Base-by-base conservation (phyloP, 2,888 invertebrate species). In the Eupithecia inturbata region DNA sequence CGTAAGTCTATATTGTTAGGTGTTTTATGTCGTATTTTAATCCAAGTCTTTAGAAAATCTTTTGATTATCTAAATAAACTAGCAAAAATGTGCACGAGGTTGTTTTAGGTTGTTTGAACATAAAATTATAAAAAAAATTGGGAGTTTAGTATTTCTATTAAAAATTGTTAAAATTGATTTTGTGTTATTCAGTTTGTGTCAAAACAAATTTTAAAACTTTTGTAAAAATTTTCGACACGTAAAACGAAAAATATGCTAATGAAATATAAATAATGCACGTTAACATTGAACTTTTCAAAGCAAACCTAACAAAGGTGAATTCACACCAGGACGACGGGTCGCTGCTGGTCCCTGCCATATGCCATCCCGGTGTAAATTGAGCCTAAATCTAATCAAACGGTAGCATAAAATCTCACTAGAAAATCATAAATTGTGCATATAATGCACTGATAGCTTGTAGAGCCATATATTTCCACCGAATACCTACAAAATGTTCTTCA, bases 391-490 rank as follows among this genome's bases (percentile, higher is more conserved):
- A 26, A 14, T 14, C 1, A 57, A 57, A 57, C 57, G 14, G 53
- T 10, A 53, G 53, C 53, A 22, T 53, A 53, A 22, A 53, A 57
- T 26, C 12, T 26, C 57, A 57, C 4, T 26, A 9, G 53, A 53
- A 64, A 64, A 36, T 39, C n/a, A 39, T 41, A 39, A 66, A 22
- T 36, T 12, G 39, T 39, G 66, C 39, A 66, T 66, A 22, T 41
- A 66, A 66, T 39, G 66, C 66, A 66, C 39, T 6, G 12, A 22
- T 66, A 66, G 16, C 39, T 36, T 33, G 12, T 36, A 62, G 53
- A 70, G 75, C 75, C 75, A 75, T 75, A 72, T 70, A 67, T 67
- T 41, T 70, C 75, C 75, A 75, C 75, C 75, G 74, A 71, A 22
- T 31, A 45, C 10, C 9, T 39, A 67, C 62, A 70, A 60, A 53